phyloP scores from a whole-genome alignment of 2,888 invertebrate species.

The Melanophora roralis region DNA sequence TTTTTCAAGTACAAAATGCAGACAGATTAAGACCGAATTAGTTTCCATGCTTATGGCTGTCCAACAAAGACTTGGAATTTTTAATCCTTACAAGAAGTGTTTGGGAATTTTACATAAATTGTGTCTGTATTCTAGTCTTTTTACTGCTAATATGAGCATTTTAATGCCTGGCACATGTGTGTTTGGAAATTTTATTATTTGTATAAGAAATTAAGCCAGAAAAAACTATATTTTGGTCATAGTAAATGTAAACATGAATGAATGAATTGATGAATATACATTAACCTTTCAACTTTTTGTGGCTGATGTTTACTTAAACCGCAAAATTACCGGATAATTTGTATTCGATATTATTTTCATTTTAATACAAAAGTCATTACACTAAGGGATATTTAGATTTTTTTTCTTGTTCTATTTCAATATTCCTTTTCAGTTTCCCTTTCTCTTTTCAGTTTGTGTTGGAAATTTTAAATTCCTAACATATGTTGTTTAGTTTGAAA shows the following conservation, averaged over 20 bases:
- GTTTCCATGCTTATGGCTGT: background rate
- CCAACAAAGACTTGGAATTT: slow-evolving; percentile 31
- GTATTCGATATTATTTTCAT: slow-evolving; percentile 16
- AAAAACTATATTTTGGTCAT: background rate
- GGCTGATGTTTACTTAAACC: slow-evolving; percentile 32
- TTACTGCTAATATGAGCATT: background rate
- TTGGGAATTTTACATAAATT: background rate
- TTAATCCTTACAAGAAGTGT: slow-evolving; percentile 10
- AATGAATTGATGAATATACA: background rate
- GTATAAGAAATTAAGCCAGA: slow-evolving; percentile 50
- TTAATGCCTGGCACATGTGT: slow-evolving; percentile 47
- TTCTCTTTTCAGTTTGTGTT: background rate
- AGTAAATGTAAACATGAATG: background rate
- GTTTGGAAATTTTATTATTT: slow-evolving; percentile 48
- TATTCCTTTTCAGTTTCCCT: slow-evolving; percentile 11
- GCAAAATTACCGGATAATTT: slow-evolving; percentile 53
- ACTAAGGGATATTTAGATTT: slow-evolving; percentile 20
- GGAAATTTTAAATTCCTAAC: slow-evolving; percentile 48
- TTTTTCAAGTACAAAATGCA: background rate
- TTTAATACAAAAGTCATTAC: slow-evolving; percentile 22
- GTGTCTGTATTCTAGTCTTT: background rate
- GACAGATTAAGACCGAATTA: background rate
- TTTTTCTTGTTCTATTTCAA: background rate
- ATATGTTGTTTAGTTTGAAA: slow-evolving; percentile 31
- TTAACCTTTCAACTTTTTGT: slow-evolving; percentile 2